phyloP scores from a whole-genome alignment of 2,113 vertebrate genomes.

The Sakesphorus luctuosus region DNA sequence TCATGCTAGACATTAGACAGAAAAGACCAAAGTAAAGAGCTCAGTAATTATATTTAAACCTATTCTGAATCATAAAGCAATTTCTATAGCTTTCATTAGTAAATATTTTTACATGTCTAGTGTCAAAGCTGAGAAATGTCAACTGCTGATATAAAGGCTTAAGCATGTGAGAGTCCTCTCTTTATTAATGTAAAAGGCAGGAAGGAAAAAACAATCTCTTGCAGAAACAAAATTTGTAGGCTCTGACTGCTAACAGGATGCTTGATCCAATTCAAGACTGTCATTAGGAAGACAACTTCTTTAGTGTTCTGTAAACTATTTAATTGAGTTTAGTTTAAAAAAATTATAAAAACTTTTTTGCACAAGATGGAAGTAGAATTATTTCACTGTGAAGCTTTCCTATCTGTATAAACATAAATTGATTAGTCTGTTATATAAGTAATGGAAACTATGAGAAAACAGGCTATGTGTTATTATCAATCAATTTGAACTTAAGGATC shows the following conservation, averaged over 20 bases:
- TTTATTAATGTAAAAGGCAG: slow-evolving; percentile 1
- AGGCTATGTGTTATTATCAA: background rate
- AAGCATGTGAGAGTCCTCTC: background rate
- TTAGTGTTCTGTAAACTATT: background rate
- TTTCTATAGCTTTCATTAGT: background rate
- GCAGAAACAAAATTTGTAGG: background rate
- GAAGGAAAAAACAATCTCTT: slow-evolving; percentile 51
- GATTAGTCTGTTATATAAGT: background rate
- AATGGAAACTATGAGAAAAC: background rate
- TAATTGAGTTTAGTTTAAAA: background rate
- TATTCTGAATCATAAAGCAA: background rate
- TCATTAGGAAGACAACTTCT: background rate
- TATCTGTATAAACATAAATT: background rate
- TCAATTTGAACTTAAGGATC: background rate
- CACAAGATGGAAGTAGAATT: background rate
- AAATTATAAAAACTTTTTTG: background rate
- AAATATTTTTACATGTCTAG: slow-evolving; percentile 31
- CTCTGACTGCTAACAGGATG: slow-evolving; percentile 39
- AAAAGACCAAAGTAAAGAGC: background rate
- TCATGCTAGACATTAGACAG: background rate
- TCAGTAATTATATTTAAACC: background rate
- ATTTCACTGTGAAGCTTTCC: background rate
- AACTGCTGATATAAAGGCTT: background rate
- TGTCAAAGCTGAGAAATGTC: slow-evolving; percentile 11
- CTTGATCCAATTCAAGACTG: background rate